Conservation (phyloP, 2,888 invertebrate species). For the Scaptomyza caliginosa region DNA sequence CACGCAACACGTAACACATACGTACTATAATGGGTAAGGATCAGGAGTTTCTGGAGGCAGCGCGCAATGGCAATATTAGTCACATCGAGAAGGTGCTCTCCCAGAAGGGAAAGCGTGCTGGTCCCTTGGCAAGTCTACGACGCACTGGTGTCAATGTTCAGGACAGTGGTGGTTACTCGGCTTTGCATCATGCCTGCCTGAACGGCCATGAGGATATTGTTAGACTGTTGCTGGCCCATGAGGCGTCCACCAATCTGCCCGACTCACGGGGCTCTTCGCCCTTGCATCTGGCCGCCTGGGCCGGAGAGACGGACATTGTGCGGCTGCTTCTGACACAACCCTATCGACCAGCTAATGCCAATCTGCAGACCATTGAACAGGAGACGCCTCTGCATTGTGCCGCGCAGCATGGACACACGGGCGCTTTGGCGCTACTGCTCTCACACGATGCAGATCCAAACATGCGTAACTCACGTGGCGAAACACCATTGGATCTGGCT, state of each 20-base stretch:
- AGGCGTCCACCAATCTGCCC: slow-evolving; percentile 93
- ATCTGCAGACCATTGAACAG: slow-evolving; percentile 93
- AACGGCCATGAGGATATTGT: slow-evolving; percentile 97
- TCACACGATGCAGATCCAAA: slow-evolving; percentile 94
- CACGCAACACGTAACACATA: not conserved
- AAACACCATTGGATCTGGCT: slow-evolving; percentile 96
- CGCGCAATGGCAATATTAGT: slow-evolving; percentile 94
- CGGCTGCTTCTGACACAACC: slow-evolving; percentile 92
- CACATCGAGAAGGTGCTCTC: slow-evolving; percentile 95
- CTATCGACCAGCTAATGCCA: slow-evolving; percentile 92
- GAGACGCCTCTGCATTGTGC: slow-evolving; percentile 97
- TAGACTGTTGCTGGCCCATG: slow-evolving; percentile 90
- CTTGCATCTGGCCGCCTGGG: slow-evolving; percentile 97
- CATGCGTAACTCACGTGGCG: slow-evolving; percentile 93
- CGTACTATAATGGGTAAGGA: slow-evolving; percentile 93
- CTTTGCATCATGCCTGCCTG: slow-evolving; percentile 96
- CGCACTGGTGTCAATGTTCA: slow-evolving; percentile 96
- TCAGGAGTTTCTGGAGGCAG: slow-evolving; percentile 97
- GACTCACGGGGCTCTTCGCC: slow-evolving; percentile 96
- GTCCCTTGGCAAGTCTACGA: slow-evolving; percentile 95
- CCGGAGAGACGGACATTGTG: slow-evolving; percentile 95
- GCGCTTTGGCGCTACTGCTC: slow-evolving; percentile 92
- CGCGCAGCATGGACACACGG: slow-evolving; percentile 95
- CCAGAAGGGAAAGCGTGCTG: slow-evolving; percentile 95
- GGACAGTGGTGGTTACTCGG: slow-evolving; percentile 96